Base-by-base conservation (phyloP, 2,888 invertebrate species). In the Mimumesa dahlbomi region DNA sequence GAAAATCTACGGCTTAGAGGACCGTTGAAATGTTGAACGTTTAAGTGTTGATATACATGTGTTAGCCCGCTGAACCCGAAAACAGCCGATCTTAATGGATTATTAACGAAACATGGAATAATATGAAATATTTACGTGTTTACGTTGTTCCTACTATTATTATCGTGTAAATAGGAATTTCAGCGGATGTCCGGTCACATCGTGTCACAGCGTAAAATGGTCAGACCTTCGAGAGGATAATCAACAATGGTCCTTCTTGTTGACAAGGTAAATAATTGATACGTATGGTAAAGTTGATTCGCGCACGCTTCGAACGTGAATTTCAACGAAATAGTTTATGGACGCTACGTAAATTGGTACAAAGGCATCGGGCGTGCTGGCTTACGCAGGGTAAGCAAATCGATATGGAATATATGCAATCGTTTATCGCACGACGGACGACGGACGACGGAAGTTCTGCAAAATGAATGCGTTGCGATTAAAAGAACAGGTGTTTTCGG, bases 211-310 rank as follows among this genome's bases (percentile, higher is more conserved):
- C 31, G 36, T 40, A 59, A 67, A 69, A 58, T 14, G 53, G 43
- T 45, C 42, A 49, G 53, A 67, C 36, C 40, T 25, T 45, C 7
- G 22, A 16, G 25, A 29, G 49, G 36, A 54, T 45, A 50, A 69
- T 69, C 69, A 34, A 59, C 69, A 49, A 54, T 9, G 68, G 53
- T 69, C 58, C 49, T 18, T 18, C 31, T 9, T 67, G 68, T 67
- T 67, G 68, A 45, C 69, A n/a, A 54, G 25, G 68, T 34, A 69
- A 69, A 69, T 36, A 68, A n/a, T n/a, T n/a, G n/a, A n/a, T n/a
- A n/a, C n/a, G n/a, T n/a, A n/a, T n/a, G n/a, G n/a, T n/a, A n/a
- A n/a, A n/a, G n/a, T n/a, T n/a, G n/a, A n/a, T n/a, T n/a, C n/a
- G n/a, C n/a, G n/a, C n/a, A n/a, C n/a, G n/a, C n/a, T n/a, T n/a